Base-by-base conservation (phyloP, 2,888 invertebrate species). In the Torymus aiolomorphi region DNA sequence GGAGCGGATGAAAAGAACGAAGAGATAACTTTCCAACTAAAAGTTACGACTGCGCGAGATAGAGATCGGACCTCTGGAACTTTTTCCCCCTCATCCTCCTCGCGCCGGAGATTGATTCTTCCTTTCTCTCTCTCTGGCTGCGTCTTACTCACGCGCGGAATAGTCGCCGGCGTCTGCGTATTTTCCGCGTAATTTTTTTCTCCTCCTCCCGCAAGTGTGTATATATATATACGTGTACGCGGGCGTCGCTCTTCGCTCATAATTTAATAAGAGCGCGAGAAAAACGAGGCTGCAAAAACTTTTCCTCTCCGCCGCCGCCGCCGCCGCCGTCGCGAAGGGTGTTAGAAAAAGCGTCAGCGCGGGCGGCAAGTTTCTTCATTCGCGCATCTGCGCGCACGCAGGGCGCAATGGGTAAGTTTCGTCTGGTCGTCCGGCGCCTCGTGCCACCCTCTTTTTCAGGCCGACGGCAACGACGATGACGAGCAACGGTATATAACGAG, bases 1-100 rank as follows among this genome's bases (percentile, higher is more conserved):
- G 51, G 56, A 57, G 63, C 18, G 74, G 69, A 73, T 78, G 81
- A 57, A 76, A 81, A 78, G 78, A 77, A 76, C 74, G 51, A 54
- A 20, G 66, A 76, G 74, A 75, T 78, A 81, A 81, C 76, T 81
- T 81, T 79, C 70, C 76, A 81, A 81, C 81, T 79, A 76, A 79
- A 81, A 81, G 81, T 81, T 79, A 79, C 73, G 76, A 56, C 52
- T 67, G 20, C 14, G 42, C 5, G 42, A 61, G 78, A 81, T 71
- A 77, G 77, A 78, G 74, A 80, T 80, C 77, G 70, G 74, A 65
- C 63, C 51, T 54, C 61, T 70, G 63, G 18, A 61, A 76, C 67
- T 80, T 77, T 80, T 81, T 20, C 80, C 67, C 42, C 8, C 42
- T 42, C 42, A 42, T 42, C 42, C 42, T 42, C 42, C 42, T 42